Percentiles rank a stretch among this genome's conserved stretches.
phyloP scores from a whole-genome alignment of 1,140 invertebrate genomes.

The Augochlora pura region DNA sequence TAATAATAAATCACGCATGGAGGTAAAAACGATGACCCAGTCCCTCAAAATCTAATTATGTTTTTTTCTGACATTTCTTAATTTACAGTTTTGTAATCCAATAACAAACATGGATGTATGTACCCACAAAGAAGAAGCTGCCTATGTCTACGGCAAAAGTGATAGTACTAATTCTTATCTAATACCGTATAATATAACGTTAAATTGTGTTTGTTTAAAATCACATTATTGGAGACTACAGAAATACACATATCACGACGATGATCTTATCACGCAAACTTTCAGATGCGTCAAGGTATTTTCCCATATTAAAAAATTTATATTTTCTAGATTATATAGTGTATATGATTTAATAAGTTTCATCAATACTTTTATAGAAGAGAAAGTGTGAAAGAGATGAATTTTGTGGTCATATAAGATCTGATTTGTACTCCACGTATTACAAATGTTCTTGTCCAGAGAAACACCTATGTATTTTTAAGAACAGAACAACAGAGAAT shows the following conservation, averaged over 20 bases:
- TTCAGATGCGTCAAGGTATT: constrained; percentile 75
- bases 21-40: constrained; percentile 70
- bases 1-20: constrained; percentile 80
- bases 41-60: constrained; percentile 18
- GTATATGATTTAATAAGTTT: constrained; percentile 3
- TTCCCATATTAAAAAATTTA: neutral
- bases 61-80: constrained; percentile 5
- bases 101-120: constrained; percentile 58
- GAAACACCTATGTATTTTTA: constrained; percentile 82
- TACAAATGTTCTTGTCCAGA: constrained; percentile 83
- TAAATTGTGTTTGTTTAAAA: constrained; percentile 67
- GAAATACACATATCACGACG: constrained; percentile 65
- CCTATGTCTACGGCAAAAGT: constrained; percentile 63
- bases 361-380: constrained; percentile 69
- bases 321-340: neutral
- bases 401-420: constrained; percentile 78
- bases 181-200: constrained; percentile 63
- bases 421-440: constrained; percentile 82
- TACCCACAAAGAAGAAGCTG: constrained; percentile 62
- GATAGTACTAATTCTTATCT: constrained; percentile 62
- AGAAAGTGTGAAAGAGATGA: constrained; percentile 76
- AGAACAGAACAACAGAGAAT: constrained; percentile 73
- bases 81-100: constrained; percentile 71
- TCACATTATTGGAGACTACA: constrained; percentile 73
- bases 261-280: constrained; percentile 64